Base-by-base conservation (phyloP, 2,797 vertebrate genomes). In the Falco concolor region DNA sequence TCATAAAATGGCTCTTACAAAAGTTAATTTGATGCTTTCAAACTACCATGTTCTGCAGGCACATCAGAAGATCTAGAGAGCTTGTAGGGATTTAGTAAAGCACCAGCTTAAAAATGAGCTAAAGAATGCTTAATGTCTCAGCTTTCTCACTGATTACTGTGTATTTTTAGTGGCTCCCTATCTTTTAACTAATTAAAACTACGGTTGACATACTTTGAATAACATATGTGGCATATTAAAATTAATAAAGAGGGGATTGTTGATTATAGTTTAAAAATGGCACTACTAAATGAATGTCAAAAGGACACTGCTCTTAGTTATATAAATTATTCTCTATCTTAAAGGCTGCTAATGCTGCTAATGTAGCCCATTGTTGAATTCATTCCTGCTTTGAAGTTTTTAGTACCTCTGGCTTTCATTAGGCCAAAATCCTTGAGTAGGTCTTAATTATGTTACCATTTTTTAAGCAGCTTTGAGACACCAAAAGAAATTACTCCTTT, bases 1-100 rank as follows among this genome's bases (percentile, higher is more conserved):
- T 77, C 57, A 60, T 76, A 30, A 90, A 93, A 76, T 17, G 5
- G 8, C 23, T 82, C 20, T 84, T 79, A 81, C 10, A 84, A 42
- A 82, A 70, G 36, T 70, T 76, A 69, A 42, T 67, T 84, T 79
- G 17, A 18, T 91, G 25, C 38, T 81, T 87, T 76, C 5, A 2
- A 84, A 32, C 32, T 47, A 25, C 25, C 1, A 13, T 61, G 45
- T 64, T 78, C 54, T 83, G 24, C n/a, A 80, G 45, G 49, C 2
- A 0, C n/a, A 81, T 68, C 60, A 57, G 67, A 93, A 87, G 34
- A 64, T 68, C 86, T 79, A 74, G 49, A 77, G 60, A 89, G 56
- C 84, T 92, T 90, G 60, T 49, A 83, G 75, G 91, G 83, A 95
- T 95, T 96, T 93, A 84, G 80, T 70, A 91, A 95, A 96, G 80